phyloP scores from a whole-genome alignment of 2,888 invertebrate genomes.

The Meliscaeva auricollis region DNA sequence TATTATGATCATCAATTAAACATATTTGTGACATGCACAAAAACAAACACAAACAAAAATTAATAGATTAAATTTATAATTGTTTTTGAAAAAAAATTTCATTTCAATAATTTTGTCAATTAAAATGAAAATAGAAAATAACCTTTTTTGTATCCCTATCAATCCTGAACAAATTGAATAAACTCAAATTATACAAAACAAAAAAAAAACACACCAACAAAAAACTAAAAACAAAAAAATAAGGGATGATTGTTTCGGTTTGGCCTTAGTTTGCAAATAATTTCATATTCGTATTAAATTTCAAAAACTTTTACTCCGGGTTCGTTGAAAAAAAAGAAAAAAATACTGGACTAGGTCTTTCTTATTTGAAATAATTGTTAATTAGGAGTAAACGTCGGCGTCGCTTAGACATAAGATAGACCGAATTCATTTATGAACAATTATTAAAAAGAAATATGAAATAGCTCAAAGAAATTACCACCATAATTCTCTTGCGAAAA shows the following conservation, averaged over 20 bases:
- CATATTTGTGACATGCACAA: too few relatives aligned
- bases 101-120: conserved; percentile 31
- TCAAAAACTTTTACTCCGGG: conserved; percentile 12
- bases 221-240: background rate
- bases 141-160: conserved; percentile 5
- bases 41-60: background rate
- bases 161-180: conserved; percentile 20
- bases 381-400: conserved; percentile 30
- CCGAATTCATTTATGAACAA: conserved; percentile 12
- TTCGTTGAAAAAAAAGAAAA: background rate
- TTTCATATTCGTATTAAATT: conserved; percentile 24
- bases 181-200: background rate
- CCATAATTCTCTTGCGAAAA: background rate
- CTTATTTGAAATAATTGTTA: conserved; percentile 34
- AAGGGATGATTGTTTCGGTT: conserved; percentile 16
- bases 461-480: background rate
- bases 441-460: conserved; percentile 16
- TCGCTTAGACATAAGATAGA: conserved; percentile 14
- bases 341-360: conserved; percentile 6
- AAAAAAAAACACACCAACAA: too few relatives aligned
- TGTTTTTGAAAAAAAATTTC: conserved; percentile 4
- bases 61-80: background rate
- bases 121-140: conserved; percentile 2
- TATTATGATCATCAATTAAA: too few relatives aligned
- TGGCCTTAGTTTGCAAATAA: conserved; percentile 16